Evolutionary conservation across 2,113 vertebrate species (phyloP), one percentile per base, ranked within the genome.

Genomic region (Tapirus terrestris): DNA sequence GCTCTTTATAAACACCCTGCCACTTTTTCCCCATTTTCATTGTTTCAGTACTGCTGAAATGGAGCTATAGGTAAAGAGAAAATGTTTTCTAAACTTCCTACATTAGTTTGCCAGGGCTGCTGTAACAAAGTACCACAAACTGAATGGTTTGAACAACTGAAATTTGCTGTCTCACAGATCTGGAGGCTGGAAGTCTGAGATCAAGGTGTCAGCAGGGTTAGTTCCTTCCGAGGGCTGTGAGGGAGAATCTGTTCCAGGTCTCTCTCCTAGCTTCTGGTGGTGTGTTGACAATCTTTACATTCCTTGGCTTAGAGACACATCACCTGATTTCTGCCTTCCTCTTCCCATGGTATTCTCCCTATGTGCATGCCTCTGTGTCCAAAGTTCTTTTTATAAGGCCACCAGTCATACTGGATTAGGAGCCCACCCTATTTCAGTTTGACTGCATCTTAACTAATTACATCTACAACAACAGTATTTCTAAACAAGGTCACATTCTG

Each of bases 1-100:
- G 87, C 63, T 96, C 84, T 97, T 95, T 96, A 88, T 90, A 94
- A 97, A 67, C 93, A 86, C 93, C 95, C 96, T 91, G 79, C 97
- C 77, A 97, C 48, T 88, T 88, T 95, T 65, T 33, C 29, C 51
- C 63, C 92, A 39, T 96, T 95, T 93, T 79, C 96, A 88, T 56
- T 92, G 75, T 94, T 97, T 96, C 87, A 96, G 82, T 58, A 87
- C 79, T 90, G 76, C 83, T 89, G 83, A 81, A 95, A 93, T 48
- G 63, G 92, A 85, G 94, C 75, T 86, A 65, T 77, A 36, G 31
- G 72, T 73, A 68, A 65, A 89, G 33, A 48, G 31, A 68, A 73
- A 89, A 72, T 85, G 73, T 89, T 94, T 94, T 84, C 45, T 93
- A 51, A 86, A 80, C 72, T 89, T 77, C 51, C 61, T 18, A 14